phyloP scores from a whole-genome alignment of 2,113 vertebrate genomes.

The Sylvia atricapilla region DNA sequence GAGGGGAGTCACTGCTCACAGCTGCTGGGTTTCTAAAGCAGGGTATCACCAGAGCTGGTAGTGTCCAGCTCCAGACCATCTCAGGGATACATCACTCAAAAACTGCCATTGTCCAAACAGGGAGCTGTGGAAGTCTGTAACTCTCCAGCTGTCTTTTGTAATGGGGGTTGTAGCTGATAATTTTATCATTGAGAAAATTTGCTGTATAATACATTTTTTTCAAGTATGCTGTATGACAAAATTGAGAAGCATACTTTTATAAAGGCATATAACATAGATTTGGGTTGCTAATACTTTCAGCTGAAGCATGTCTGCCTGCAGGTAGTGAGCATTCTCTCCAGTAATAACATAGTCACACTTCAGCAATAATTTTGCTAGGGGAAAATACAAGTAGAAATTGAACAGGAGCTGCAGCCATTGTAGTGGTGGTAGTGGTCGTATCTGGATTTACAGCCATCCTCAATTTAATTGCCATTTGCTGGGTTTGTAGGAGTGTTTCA shows the following conservation, averaged over 20 bases:
- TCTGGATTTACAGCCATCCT: neutral
- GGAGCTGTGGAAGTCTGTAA: neutral
- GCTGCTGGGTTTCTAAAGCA: rapidly evolving
- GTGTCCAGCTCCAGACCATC: neutral
- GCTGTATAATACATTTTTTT: neutral
- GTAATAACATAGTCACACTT: neutral
- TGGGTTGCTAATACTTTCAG: neutral
- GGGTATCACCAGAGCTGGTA: rapidly evolving
- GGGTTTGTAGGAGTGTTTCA: neutral
- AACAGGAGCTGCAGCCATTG: neutral
- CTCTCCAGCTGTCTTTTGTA: neutral
- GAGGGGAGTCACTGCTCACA: rapidly evolving
- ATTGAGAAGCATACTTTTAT: neutral
- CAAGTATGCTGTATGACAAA: neutral
- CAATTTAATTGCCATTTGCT: neutral
- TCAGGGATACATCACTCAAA: neutral
- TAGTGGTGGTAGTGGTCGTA: neutral
- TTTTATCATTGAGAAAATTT: neutral
- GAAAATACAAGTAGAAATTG: neutral
- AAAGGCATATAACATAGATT: neutral
- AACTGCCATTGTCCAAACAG: neutral
- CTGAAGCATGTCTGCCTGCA: neutral
- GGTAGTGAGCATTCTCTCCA: neutral
- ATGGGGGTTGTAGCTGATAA: neutral
- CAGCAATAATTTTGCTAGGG: neutral